Evolutionary conservation across 2,113 vertebrate genomes (phyloP).

Genomic region (Phalacrocorax brasilianus): DNA sequence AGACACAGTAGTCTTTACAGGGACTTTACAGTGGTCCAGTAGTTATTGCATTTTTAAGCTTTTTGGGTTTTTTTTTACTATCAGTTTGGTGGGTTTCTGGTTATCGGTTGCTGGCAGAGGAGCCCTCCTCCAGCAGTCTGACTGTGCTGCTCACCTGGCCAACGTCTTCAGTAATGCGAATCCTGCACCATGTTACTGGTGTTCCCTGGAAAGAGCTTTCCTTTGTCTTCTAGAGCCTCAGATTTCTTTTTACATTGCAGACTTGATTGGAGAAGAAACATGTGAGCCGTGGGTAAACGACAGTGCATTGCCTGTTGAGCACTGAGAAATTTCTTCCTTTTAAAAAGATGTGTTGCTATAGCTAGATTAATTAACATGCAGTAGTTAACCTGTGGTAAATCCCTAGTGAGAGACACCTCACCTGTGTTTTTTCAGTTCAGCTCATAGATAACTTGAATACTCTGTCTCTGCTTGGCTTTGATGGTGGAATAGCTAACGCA

Average conservation of each 20-base stretch:
- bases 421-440: not conserved
- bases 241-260: not conserved
- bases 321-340: not conserved
- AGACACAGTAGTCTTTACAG: not conserved
- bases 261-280: not conserved
- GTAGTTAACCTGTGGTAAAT: not conserved
- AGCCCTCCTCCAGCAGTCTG: not conserved
- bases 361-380: not conserved
- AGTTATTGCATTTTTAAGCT: not conserved
- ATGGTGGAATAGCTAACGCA: not conserved
- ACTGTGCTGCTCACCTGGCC: not conserved
- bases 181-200: not conserved
- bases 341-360: not conserved
- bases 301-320: not conserved
- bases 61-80: too few relatives aligned
- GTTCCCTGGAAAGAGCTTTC: not conserved
- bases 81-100: rapidly evolving
- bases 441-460: not conserved
- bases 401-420: not conserved
- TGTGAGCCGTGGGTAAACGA: not conserved
- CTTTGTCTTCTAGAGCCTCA: not conserved
- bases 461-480: not conserved
- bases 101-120: not conserved
- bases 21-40: too few relatives aligned
- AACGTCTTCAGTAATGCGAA: not conserved